Evolutionary conservation across 2,797 vertebrate species (phyloP).

Genomic region (Octomys mimax): DNA sequence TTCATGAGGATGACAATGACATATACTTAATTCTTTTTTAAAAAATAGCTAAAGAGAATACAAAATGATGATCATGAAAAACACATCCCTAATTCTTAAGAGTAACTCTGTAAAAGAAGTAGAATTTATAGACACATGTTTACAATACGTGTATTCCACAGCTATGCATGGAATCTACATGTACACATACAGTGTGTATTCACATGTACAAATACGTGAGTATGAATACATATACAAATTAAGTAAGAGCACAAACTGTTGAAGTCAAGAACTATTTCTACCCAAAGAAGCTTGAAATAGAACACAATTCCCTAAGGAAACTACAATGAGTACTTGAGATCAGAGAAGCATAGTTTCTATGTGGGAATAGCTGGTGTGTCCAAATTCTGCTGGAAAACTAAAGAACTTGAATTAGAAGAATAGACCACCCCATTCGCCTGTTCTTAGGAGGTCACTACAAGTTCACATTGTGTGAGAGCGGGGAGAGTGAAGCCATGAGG

Average conservation of each 20-base stretch:
- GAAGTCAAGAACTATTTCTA: not conserved
- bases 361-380: not conserved
- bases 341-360: not conserved
- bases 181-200: not conserved
- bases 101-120: not conserved
- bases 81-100: not conserved
- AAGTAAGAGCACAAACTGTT: not conserved
- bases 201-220: not conserved
- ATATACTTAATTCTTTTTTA: too few species aligned
- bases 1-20: not conserved
- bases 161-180: not conserved
- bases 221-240: not conserved
- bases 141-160: too few species aligned
- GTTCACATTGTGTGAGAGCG: not conserved
- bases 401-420: not conserved
- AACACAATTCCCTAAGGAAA: rapidly evolving
- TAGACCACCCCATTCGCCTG: not conserved
- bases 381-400: not conserved
- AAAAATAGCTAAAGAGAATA: too few species aligned
- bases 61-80: too few species aligned
- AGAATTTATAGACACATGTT: not conserved
- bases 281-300: not conserved
- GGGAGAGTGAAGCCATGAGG: not conserved
- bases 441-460: not conserved
- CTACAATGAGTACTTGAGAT: not conserved